Base-by-base conservation (phyloP, 2,113 vertebrate species). In the Sprattus sprattus region DNA sequence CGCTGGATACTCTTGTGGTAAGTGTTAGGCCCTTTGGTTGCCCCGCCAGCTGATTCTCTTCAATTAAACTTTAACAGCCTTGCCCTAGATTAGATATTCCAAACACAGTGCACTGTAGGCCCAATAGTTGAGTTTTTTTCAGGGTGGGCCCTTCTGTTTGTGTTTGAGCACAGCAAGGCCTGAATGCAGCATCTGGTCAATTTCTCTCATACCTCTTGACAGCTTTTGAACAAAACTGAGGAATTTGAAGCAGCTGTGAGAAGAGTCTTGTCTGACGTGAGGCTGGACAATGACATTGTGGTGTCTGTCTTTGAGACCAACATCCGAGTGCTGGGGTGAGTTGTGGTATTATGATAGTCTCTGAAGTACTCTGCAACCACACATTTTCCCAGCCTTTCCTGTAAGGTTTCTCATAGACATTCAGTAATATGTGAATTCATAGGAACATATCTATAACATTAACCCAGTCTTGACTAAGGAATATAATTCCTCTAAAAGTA, bases 231-330 rank as follows among this genome's bases (percentile, higher is more conserved):
- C 94, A 99, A 98, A 96, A 98, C 97, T 22, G 95, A 95, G 91
- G 97, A 99, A 95, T 99, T 99, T 91, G 98, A 99, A 92, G 97
- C 96, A 64, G 98, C 98, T 0, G 98, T 99, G 89, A 96, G 94
- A 92, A 96, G 96, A 94, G 98, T 99, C 87, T 93, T 99, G 91
- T 94, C 92, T 85, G 98, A 99, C 89, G 98, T 99, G 90, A 97
- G 97, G 87, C 96, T 99, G 93, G 98, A 99, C 93, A 99, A 99
- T 6, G 98, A 99, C 92, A 96, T 99, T 28, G 98, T 99, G 49
- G 98, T 99, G 25, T 99, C 98, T 6, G 98, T 99, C 84, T 99
- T 99, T 89, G 98, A 99, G 95, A 99, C 98, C 92, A 99, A 99
- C 94, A 99, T 99, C 90, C 96, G 98, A 92, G 98, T 99, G 87